Base-by-base conservation (phyloP, 2,888 invertebrate genomes). In the Apoda limacodes region DNA sequence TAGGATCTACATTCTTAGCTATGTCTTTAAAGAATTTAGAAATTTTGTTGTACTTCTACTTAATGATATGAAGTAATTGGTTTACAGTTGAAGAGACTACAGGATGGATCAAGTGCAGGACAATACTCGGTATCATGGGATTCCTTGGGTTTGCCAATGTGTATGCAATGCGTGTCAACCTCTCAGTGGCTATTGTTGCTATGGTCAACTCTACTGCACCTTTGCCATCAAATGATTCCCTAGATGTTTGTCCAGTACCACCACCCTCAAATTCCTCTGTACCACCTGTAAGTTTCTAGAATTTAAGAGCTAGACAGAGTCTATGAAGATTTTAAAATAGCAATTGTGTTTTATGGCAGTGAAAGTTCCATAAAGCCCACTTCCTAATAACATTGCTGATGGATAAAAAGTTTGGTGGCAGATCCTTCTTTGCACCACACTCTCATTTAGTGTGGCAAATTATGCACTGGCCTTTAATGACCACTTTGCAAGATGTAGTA, bases 161-260 rank as follows among this genome's bases (percentile, higher is more conserved):
- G 3, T 95, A 95, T 67, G 92, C 93, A 0, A 92, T 94, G 90
- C 82, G 94, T 35, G 93, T 94, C 1, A 94, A 94, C 65, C 82
- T 97, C 17, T 95, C 95, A 1, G 93, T 97, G 12, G 95, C 96
- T 20, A 93, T 97, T 55, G 95, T 97, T 15, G 94, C 95, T 15
- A 98, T 97, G 97, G 91, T 93, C 22, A 92, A 92, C 60, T 83
- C 85, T 30, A 88, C 90, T 2, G 84, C 85, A 1, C 84, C 86
- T 1, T 57, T 76, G 13, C 66, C 81, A 12, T 85, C 84, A 52
- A 83, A 63, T 27, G 82, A 83, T 13, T 78, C 83, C 3, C 60
- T 80, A 34, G 88, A 90, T 61, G 82, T 85, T 5, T 89, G 89
- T 50, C 83, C 83, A 2, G 63, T 75, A 1, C 50, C 62, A 7